phyloP scores from a whole-genome alignment of 1,140 invertebrate genomes.

The Ceratosolen fusciceps region DNA sequence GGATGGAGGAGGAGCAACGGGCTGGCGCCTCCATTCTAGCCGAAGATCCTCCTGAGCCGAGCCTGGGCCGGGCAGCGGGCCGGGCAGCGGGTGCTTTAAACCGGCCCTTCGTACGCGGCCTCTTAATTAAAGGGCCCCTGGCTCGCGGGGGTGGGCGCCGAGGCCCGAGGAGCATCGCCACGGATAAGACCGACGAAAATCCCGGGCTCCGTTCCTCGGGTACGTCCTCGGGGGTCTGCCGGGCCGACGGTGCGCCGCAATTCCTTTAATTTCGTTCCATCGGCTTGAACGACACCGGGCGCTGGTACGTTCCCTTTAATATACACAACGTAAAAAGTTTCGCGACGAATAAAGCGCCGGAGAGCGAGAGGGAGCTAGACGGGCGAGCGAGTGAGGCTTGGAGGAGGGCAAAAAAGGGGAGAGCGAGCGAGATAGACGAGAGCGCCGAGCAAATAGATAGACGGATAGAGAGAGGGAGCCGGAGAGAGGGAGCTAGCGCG shows the following conservation, averaged over 20 bases:
- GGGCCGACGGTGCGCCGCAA: neutral
- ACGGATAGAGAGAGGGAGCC: conserved; percentile 34
- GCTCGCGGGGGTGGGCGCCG: neutral
- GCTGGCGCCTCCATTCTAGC: too few species aligned
- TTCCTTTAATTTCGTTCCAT: conserved; percentile 64
- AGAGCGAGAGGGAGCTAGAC: conserved; percentile 20
- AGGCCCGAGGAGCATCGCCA: neutral
- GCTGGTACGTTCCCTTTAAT: conserved; percentile 68
- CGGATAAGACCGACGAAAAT: neutral
- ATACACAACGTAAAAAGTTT: conserved; percentile 70
- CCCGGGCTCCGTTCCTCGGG: neutral
- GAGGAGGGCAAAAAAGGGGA: conserved; percentile 15
- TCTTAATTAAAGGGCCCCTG: too few species aligned
- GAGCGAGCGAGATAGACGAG: conserved; percentile 22
- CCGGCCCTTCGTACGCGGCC: too few species aligned
- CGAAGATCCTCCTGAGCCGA: too few species aligned
- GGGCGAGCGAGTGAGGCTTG: conserved; percentile 26
- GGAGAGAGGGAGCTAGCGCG: conserved; percentile 51
- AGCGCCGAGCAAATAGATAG: conserved; percentile 42
- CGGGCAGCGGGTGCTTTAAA: too few species aligned
- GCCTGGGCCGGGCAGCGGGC: neutral
- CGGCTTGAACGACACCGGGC: conserved; percentile 61
- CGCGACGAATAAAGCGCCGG: conserved; percentile 68
- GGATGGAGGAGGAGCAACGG: too few species aligned
- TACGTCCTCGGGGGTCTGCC: neutral